Conservation (phyloP, 2,888 invertebrate species). For the Standfussiana lucernea region DNA sequence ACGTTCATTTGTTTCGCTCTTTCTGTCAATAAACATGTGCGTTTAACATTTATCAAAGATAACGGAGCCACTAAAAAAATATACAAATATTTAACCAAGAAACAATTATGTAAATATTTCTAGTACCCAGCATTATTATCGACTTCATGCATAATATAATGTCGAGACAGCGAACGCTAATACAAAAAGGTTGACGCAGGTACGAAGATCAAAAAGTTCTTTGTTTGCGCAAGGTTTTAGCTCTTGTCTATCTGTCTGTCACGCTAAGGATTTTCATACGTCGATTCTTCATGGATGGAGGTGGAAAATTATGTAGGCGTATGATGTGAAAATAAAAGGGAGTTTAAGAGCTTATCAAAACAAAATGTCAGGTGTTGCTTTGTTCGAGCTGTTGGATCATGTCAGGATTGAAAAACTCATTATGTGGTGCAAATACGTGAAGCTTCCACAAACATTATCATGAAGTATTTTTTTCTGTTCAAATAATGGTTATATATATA, state of each 20-base stretch:
- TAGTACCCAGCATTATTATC: slow-evolving; percentile 12
- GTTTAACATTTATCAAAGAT: background rate
- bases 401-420: background rate
- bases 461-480: slow-evolving; percentile 15
- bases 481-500: background rate
- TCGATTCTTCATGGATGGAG: slow-evolving; percentile 30
- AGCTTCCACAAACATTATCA: background rate
- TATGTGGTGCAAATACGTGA: slow-evolving; percentile 3
- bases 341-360: slow-evolving; percentile 9
- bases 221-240: slow-evolving; percentile 39
- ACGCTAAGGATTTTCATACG: slow-evolving; percentile 22
- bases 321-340: background rate
- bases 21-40: background rate
- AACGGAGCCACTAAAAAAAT: background rate
- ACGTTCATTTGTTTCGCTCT: background rate
- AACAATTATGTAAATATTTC: slow-evolving; percentile 18
- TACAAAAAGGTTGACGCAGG: slow-evolving; percentile 33
- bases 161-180: slow-evolving; percentile 25
- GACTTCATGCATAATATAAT: slow-evolving; percentile 22
- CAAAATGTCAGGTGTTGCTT: background rate
- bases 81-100: slow-evolving; percentile 1
- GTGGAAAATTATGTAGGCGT: slow-evolving; percentile 15
- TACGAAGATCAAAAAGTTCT: slow-evolving; percentile 26
- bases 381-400: slow-evolving; percentile 5
- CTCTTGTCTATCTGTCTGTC: slow-evolving; percentile 25